Evolutionary conservation across 2,888 invertebrate species (phyloP), one percentile per base, ranked within the genome.

Genomic region (Neoaliturus tenellus): DNA sequence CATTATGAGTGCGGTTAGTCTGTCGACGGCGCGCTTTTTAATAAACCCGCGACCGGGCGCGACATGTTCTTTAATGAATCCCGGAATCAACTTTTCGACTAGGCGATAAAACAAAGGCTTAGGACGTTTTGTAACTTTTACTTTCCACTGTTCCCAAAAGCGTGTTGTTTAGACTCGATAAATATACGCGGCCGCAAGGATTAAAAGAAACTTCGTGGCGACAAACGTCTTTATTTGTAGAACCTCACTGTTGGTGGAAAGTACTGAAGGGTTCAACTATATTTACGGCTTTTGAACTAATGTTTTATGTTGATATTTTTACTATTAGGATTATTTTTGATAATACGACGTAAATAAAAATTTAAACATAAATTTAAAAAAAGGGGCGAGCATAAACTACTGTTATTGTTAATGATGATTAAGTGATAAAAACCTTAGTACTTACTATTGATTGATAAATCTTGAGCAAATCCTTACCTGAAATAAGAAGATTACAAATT

Each of bases 1-100:
- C 75, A 75, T 75, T 75, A 75, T 75, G 75, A 75, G 75, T 23
- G 20, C 75, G 23, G 39, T 75, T 28, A 41, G 75, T 44, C 44
- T 44, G 75, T 75, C 75, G 75, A 44, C 75, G 69, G 20, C 69
- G 33, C 20, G 20, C 33, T 69, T 69, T 39, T 69, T 69, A 69
- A 69, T 69, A 69, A 69, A 67, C 67, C 67, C n/a, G 31, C 5
- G 33, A 69, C 35, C 69, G 69, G 1, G 20, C 33, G 67, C 17
- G 69, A 39, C 69, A 39, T 69, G 69, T 20, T 35, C 39, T 39
- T 69, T 69, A 69, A 69, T 69, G 69, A 69, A 69, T 69, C 39
- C 39, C 35, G 69, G 39, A 39, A 69, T 69, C 69, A 69, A 69
- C 69, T 39, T 69, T 69, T 69, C 69, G 69, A 35, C 69, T 39